These are phyloP conservation scores for Philopedon plagiatum DNA, from an alignment of 2,888 invertebrate genomes.

Conservation along the genomic window DNA sequence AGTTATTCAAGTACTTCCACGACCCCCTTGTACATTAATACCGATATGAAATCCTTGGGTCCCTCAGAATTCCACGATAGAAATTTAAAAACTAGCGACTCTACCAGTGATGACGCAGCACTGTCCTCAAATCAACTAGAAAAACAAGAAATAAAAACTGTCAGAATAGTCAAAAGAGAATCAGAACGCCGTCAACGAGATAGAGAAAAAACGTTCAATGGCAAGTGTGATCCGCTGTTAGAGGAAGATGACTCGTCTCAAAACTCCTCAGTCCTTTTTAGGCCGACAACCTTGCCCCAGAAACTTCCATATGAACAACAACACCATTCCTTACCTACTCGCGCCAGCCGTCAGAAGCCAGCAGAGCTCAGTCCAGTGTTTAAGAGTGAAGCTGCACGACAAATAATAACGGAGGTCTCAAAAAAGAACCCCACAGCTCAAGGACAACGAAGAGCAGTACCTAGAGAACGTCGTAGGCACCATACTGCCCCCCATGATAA, in stretches of 20 bases:
- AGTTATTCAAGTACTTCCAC: slow-evolving; percentile 63
- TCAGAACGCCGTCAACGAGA: slow-evolving; percentile 89
- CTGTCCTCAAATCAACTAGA: slow-evolving; percentile 73
- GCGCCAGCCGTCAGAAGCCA: slow-evolving; percentile 62
- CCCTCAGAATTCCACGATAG: slow-evolving; percentile 70
- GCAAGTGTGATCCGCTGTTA: slow-evolving; percentile 66
- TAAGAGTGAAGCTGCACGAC: slow-evolving; percentile 88
- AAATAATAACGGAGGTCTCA: slow-evolving; percentile 88
- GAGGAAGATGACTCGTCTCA: slow-evolving; percentile 67
- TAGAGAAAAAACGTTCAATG: slow-evolving; percentile 76
- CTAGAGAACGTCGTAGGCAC: slow-evolving; percentile 87
- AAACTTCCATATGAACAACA: slow-evolving; percentile 55
- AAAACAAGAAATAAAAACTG: slow-evolving; percentile 92
- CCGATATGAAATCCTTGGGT: slow-evolving; percentile 65
- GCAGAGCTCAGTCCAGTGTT: slow-evolving; percentile 84
- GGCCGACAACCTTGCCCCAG: slow-evolving; percentile 56
- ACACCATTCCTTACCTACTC: slow-evolving; percentile 55
- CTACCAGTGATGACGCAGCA: slow-evolving; percentile 62
- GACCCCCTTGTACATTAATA: slow-evolving; percentile 81
- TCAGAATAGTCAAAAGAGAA: slow-evolving; percentile 92
- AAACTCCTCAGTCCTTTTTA: slow-evolving; percentile 61
- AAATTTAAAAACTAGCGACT: slow-evolving; percentile 72
- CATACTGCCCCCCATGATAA: slow-evolving; percentile 84
- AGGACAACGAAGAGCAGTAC: slow-evolving; percentile 77
- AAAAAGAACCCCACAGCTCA: slow-evolving; percentile 61